Base-by-base conservation (phyloP, 2,888 invertebrate genomes). In the Dicycla oo region DNA sequence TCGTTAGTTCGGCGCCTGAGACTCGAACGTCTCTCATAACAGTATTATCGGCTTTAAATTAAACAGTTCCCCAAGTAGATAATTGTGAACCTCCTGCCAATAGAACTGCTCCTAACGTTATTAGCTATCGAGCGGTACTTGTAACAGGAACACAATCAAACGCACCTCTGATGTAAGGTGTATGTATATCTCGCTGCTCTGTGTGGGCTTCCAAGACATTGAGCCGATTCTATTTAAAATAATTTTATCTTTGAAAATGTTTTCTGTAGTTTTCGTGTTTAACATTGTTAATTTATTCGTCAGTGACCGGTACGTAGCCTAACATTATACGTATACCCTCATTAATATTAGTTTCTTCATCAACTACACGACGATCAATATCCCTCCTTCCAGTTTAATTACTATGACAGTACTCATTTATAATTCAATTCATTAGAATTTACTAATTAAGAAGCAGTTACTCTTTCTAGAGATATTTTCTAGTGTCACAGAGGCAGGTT, bases 1-100 rank as follows among this genome's bases (percentile, higher is more conserved):
- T 86, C 66, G 72, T 84, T 86, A 84, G 70, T 69, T 65, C 54
- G 43, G 34, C 49, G 69, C 60, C 70, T 65, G 68, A 75, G 73
- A 77, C 78, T 75, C 65, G 62, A 72, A 68, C 72, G 75, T 73
- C 77, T 73, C 72, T 74, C 74, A 86, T 85, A 86, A 86, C 78
- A 76, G 53, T 57, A 81, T 85, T 85, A 85, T 85, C 85, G 83
- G 72, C 80, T 85, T 86, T 79, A 83, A 84, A 86, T 85, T 85
- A 79, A 80, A 85, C 79, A 85, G 73, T 66, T 82, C 73, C 70
- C 74, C 81, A 76, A 84, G 86, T 73, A 78, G 80, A 58, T 86
- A 82, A 83, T 81, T 83, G 65, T 72, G 75, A 67, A 78, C 74
- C 80, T 81, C 79, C 76, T 61, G 79, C 81, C 78, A 67, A 86